Base-by-base conservation (phyloP, 2,888 invertebrate genomes). In the Lacanobia wlatinum region DNA sequence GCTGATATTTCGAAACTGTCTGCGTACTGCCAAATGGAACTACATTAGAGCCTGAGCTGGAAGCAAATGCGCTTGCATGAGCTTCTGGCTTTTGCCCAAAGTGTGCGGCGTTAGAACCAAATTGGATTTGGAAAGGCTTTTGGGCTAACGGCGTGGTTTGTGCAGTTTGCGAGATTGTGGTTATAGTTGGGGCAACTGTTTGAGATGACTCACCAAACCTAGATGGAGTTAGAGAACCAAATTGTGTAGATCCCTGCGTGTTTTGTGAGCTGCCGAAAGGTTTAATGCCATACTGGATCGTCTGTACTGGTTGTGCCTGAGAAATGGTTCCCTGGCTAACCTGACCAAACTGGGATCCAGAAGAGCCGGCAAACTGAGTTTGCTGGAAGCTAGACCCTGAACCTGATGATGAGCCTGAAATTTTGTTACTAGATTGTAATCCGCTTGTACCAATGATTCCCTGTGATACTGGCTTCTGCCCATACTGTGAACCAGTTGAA, bases 1-100 rank as follows among this genome's bases (percentile, higher is more conserved):
- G 72, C 43, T 77, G 77, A 50, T 71, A 78, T 48, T 80, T 83
- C 28, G 70, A 73, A 52, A 62, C 71, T 23, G 58, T 67, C 72
- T 84, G 77, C 1, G 69, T 61, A 12, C 10, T 80, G 28, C 70
- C 64, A 63, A 76, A 71, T 16, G 70, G 70, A n/a, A 12, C 48
- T 38, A 73, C 61, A 34, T 77, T 76, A 52, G 78, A 72, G 3
- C 55, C 64, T n/a, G 72, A 46, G 21, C 28, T 74, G 12, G 76
- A 70, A 48, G 73, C 78, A 66, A 76, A 85, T 21, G 79, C 73
- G 52, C 16, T 82, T 21, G 70, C 69, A 16, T 71, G 55, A 28
- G 52, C 52, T 9, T 64, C 61, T 48, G 83, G 81, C 21, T 73
- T 71, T 55, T 67, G 72, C 6, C 46, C 80, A 16, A 75, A 73